These are phyloP conservation scores for Epiperipatus broadwayi DNA, from an alignment of 2,888 invertebrate species.

Conservation along the genomic window DNA sequence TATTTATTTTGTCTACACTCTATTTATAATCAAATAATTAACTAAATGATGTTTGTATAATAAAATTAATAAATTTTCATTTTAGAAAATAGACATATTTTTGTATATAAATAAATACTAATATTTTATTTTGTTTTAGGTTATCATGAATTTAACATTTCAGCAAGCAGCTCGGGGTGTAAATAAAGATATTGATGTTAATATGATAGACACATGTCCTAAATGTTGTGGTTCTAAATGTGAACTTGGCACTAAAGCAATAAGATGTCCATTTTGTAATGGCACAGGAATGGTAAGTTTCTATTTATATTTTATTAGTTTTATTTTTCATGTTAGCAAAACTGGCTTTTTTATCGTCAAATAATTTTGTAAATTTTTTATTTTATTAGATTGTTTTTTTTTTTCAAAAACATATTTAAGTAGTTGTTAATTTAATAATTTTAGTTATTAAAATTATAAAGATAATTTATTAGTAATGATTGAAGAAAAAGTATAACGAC, in stretches of 20 bases:
- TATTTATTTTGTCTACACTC: too few species aligned
- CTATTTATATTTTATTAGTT: too few species aligned
- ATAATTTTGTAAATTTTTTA: neutral
- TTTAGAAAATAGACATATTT: too few species aligned
- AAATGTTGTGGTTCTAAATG: slow-evolving; percentile 67
- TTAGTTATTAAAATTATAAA: neutral
- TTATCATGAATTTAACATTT: slow-evolving; percentile 70
- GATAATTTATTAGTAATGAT: too few species aligned
- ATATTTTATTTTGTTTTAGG: slow-evolving; percentile 31
- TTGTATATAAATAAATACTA: too few species aligned
- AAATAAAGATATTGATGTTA: slow-evolving; percentile 75
- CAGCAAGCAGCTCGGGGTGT: slow-evolving; percentile 83
- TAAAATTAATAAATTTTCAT: too few species aligned
- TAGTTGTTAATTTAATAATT: slow-evolving; percentile 12
- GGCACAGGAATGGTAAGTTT: slow-evolving; percentile 94
- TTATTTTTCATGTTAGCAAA: neutral
- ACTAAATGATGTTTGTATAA: too few species aligned
- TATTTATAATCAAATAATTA: too few species aligned
- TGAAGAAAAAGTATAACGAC: too few species aligned
- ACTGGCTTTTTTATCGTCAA: neutral
- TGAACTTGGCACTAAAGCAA: slow-evolving; percentile 76
- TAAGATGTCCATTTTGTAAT: slow-evolving; percentile 74
- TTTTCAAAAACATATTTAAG: slow-evolving; percentile 16
- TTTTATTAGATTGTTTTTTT: slow-evolving; percentile 14
- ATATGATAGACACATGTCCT: slow-evolving; percentile 75